These are phyloP conservation scores for Hydropotes inermis DNA, from an alignment of 2,113 vertebrate species.

Conservation along the genomic window DNA sequence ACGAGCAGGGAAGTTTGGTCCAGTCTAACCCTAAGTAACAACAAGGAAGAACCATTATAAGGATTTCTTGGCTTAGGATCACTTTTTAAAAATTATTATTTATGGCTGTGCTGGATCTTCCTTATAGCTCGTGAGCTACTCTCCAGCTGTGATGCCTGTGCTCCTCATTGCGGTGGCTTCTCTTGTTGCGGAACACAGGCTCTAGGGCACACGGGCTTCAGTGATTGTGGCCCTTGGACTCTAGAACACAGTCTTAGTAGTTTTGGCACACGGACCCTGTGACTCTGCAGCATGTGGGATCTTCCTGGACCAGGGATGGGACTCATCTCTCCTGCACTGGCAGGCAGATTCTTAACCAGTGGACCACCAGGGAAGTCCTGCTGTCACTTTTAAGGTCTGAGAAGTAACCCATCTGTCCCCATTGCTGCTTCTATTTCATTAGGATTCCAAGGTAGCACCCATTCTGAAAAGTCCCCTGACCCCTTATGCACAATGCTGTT, in stretches of 20 bases:
- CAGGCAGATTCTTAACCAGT: background rate
- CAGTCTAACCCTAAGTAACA: background rate
- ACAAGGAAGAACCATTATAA: background rate
- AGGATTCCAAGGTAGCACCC: background rate
- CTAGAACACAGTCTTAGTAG: background rate
- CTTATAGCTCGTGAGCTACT: background rate
- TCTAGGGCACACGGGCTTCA: background rate
- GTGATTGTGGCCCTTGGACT: background rate
- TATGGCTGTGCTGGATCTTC: background rate
- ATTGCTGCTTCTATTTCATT: background rate
- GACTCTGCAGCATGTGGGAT: background rate
- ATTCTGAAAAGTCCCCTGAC: conserved; percentile 1
- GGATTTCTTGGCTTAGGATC: background rate
- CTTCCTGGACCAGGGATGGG: background rate
- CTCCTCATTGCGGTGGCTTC: background rate
- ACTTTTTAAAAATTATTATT: background rate
- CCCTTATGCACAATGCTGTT: background rate
- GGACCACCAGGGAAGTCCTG: background rate
- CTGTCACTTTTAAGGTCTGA: background rate
- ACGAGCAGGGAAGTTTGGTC: background rate
- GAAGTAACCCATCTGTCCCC: background rate
- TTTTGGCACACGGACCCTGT: background rate
- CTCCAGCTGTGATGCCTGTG: background rate
- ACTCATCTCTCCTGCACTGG: background rate
- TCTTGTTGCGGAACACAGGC: background rate